Evolutionary conservation across 2,797 vertebrate species (phyloP).

Genomic region (Darevskia nairensis): DNA sequence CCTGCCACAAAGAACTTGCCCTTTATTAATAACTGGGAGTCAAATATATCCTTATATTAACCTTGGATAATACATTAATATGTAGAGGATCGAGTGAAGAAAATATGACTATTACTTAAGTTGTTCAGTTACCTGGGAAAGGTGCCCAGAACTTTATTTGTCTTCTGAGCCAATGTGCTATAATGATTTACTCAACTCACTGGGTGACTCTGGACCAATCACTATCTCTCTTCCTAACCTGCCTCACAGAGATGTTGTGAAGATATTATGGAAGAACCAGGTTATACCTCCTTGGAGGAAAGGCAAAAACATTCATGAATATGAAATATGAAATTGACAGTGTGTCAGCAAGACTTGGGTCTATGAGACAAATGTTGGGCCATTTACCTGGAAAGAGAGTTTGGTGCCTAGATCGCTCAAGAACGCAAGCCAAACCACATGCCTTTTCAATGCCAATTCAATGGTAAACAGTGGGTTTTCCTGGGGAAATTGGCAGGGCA

Average conservation of each 20-base stretch:
- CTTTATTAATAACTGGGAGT: neutral
- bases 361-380: too few species aligned
- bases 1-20: neutral
- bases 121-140: neutral
- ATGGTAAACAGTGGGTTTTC: too few species aligned
- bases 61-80: conserved; percentile 2
- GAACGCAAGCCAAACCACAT: neutral
- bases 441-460: neutral
- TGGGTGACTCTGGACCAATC: too few species aligned
- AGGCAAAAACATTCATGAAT: neutral
- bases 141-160: neutral
- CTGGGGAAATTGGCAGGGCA: too few species aligned
- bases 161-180: neutral
- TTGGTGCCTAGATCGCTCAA: neutral
- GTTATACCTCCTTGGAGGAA: neutral
- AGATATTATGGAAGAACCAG: neutral
- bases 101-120: neutral
- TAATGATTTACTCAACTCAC: too few species aligned
- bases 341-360: neutral
- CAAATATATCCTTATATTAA: neutral
- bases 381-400: neutral
- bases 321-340: neutral
- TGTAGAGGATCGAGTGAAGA: neutral
- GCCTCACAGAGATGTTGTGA: too few species aligned
- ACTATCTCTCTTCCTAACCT: too few species aligned